These are phyloP conservation scores for Mellivora capensis DNA, from an alignment of 2,113 vertebrate species.

Conservation along the genomic window DNA sequence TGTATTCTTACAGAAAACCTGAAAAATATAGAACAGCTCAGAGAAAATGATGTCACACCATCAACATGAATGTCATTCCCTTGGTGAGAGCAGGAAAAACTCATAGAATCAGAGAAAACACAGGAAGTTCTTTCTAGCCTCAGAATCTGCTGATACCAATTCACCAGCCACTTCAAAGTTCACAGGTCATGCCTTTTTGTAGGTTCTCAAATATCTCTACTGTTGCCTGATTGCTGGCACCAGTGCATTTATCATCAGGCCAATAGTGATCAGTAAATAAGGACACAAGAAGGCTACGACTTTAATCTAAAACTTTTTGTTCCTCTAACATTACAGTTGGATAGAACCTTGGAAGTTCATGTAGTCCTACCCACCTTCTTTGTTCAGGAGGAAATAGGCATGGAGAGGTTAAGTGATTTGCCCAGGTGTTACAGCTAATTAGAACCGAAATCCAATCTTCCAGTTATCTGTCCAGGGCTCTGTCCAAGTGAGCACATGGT, in stretches of 20 bases:
- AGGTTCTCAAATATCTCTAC: not conserved
- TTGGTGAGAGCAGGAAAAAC: not conserved
- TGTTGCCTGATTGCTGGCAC: not conserved
- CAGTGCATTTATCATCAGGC: not conserved
- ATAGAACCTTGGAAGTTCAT: not conserved
- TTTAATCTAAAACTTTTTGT: not conserved
- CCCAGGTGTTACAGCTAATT: not conserved
- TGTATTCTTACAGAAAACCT: constrained; percentile 8
- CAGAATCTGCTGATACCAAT: not conserved
- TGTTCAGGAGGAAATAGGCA: not conserved
- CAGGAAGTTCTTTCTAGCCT: not conserved
- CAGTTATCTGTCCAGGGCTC: not conserved
- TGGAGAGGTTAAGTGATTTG: not conserved
- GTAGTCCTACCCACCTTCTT: not conserved
- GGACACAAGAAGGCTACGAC: not conserved
- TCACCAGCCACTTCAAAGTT: not conserved
- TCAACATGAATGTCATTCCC: not conserved
- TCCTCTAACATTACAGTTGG: not conserved
- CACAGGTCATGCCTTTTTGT: not conserved
- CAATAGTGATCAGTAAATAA: not conserved
- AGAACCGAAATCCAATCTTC: not conserved
- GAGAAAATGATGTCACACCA: not conserved
- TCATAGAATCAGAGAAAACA: not conserved
- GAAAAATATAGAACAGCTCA: constrained; percentile 42
- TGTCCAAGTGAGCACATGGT: not conserved